Percentiles rank a stretch among this genome's conserved stretches.
Evolutionary conservation across 2,888 invertebrate species (phyloP).

Genomic region (Pasiphila rectangulata): DNA sequence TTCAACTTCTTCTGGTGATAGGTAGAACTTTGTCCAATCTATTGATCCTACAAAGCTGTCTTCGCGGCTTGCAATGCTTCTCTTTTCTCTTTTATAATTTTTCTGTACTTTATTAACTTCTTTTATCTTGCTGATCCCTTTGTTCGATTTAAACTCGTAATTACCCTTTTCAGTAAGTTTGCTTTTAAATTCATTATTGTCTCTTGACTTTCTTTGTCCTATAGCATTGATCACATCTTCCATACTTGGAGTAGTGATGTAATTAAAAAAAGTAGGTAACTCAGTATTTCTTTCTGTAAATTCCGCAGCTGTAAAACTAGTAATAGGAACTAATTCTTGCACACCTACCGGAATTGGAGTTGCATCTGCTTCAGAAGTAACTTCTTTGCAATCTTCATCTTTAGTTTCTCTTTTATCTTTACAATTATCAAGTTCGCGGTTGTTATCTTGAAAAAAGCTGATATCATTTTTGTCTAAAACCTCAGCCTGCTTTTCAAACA

Average conservation of each 20-base stretch:
- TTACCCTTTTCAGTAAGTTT: neutral
- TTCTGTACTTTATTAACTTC: neutral
- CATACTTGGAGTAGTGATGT: neutral
- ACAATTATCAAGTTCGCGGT: neutral
- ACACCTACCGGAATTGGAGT: no score
- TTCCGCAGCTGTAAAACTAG: neutral
- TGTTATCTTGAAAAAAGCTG: constrained; percentile 34
- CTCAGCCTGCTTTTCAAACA: constrained; percentile 51
- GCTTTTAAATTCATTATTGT: neutral
- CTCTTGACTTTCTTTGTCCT: neutral
- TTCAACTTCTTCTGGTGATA: constrained; percentile 47
- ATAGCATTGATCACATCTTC: neutral
- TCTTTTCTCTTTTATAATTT: neutral
- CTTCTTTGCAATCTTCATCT: constrained; percentile 8
- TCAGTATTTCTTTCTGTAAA: no score
- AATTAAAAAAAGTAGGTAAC: no score
- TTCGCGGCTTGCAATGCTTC: constrained; percentile 7
- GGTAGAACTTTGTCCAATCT: constrained; percentile 26
- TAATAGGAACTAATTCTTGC: no score
- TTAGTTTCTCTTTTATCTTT: constrained; percentile 13
- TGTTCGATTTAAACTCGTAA: neutral
- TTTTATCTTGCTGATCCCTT: neutral
- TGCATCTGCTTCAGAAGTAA: neutral
- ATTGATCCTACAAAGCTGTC: constrained; percentile 27
- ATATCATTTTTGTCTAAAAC: constrained; percentile 51